Evolutionary conservation across 2,797 vertebrate genomes (phyloP), one percentile per base, ranked within the genome.

Genomic region (Astyanax mexicanus): DNA sequence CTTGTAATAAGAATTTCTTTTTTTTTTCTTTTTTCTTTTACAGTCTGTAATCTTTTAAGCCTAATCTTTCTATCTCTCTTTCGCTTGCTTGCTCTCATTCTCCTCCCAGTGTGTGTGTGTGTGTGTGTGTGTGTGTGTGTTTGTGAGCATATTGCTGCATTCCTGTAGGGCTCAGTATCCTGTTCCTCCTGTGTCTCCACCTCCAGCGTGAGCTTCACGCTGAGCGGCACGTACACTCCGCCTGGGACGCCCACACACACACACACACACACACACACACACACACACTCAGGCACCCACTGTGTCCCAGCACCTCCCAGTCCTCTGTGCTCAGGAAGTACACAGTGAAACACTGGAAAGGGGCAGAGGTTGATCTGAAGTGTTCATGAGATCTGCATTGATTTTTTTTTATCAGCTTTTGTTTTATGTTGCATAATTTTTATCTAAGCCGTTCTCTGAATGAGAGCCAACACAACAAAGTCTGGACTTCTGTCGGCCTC

Each of bases 91-190:
- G 42, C 62, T 79, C 35, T 35, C 52, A 47, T 47, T 40, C 49
- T 79, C 8, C 72, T 58, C 52, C 77, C 37, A 38, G 68, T 58
- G 70, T 52, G 65, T 78, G 12, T 77, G 29, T 55, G 68, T 78
- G 45, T 27, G 49, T 70, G 66, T 49, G 55, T 38, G 23, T 62
- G 72, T 52, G 74, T 6, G 66, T 79, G 76, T 57, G 54, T 65
- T 17, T 75, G 61, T 85, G 86, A 89, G 86, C 86, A 82, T 87
- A 87, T 87, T 83, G 84, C 83, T 76, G 77, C 90, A 94, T 93
- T 93, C 93, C 89, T 92, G 81, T 84, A 84, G 89, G 90, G 91
- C 86, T 86, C 86, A 88, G 92, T 91, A 93, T 94, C 92, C 92
- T 93, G 92, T 93, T 90, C 88, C 84, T 83, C 86, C 60, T 49